Base-by-base conservation (phyloP, 2,113 vertebrate genomes). In the Scatophagus argus region DNA sequence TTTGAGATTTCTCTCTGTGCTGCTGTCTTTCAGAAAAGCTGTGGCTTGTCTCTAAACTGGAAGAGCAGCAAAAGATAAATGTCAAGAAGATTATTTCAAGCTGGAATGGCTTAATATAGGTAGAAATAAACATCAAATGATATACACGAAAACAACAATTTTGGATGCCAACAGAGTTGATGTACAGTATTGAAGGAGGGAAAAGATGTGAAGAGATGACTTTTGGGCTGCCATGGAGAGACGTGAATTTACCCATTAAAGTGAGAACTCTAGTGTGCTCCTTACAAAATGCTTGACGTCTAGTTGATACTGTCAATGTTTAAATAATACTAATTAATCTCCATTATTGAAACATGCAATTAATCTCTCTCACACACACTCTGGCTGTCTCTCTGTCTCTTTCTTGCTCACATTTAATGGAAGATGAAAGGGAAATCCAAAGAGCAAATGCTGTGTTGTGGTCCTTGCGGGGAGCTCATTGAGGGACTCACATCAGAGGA, bases 261-360 rank as follows among this genome's bases (percentile, higher is more conserved):
- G 67, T 69, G 52, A 82, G 62, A 87, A 75, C 74, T 77, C 74
- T 62, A 63, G 81, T 78, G 78, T 74, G 79, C 34, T 71, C 70
- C 79, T 82, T 3, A 23, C 79, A 89, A 91, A 92, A 88, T 67
- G 77, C 67, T 65, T 85, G 90, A 89, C 88, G 84, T 88, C 82
- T 79, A 67, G 87, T 85, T 90, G 83, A 91, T 89, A 86, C 78
- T 87, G 89, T 92, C 89, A 93, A 85, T 88, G 88, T 92, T 92
- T 93, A 89, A 92, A 93, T 91, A 92, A 93, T 88, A 89, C 91
- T 88, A 92, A 93, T 92, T 91, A 90, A 92, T 92, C 87, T 92
- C 82, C 87, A 90, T 91, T 89, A 90, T 90, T 80, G 85, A 89
- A 93, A 90, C 91, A 85, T 93, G 89, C 87, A 88, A 93, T 93